These are phyloP conservation scores for Abramis brama DNA, from an alignment of 2,113 vertebrate species.

Conservation along the genomic window DNA sequence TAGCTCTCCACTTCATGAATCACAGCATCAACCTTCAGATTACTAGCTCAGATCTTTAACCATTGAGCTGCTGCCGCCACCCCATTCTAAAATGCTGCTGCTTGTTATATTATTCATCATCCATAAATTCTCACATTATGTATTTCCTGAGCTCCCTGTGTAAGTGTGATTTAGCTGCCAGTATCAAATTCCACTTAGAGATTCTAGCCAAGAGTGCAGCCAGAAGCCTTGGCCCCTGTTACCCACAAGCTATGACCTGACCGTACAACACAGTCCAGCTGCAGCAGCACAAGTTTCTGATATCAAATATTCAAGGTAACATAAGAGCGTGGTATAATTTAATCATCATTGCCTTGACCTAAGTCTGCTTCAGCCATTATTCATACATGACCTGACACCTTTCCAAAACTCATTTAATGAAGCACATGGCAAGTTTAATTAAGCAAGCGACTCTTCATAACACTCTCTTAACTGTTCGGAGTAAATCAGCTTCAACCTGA, in stretches of 20 bases:
- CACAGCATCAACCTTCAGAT: constrained; percentile 24
- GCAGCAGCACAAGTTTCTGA: not conserved
- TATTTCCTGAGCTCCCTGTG: constrained; percentile 3
- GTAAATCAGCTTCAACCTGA: constrained; percentile 19
- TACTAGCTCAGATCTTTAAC: constrained; percentile 8
- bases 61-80: not conserved
- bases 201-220: constrained; percentile 19
- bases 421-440: constrained; percentile 19
- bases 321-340: not conserved
- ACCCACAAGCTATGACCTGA: not conserved
- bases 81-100: not conserved
- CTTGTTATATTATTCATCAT: constrained; percentile 10
- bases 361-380: not conserved
- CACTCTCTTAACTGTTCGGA: not conserved
- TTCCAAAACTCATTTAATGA: constrained; percentile 27
- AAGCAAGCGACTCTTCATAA: not conserved
- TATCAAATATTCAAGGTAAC: not conserved
- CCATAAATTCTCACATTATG: constrained; percentile 39
- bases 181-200: constrained; percentile 36
- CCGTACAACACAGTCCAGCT: not conserved
- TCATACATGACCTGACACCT: not conserved
- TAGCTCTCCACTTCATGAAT: constrained; percentile 12
- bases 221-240: constrained; percentile 21
- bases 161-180: constrained; percentile 15
- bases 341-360: not conserved